Conservation (phyloP, 2,113 vertebrate species). For the Campylorhamphus procurvoides region DNA sequence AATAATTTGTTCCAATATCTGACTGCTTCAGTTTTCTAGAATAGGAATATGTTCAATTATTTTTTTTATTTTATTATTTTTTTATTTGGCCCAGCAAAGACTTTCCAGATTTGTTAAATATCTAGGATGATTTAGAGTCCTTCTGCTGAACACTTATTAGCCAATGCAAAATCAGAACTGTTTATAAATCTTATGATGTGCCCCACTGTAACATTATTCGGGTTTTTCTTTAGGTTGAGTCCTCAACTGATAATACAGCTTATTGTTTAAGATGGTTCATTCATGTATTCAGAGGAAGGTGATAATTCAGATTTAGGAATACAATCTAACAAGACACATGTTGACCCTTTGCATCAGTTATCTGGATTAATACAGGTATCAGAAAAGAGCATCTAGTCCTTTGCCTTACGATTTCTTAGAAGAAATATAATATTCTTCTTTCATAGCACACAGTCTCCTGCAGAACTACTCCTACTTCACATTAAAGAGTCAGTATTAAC, state of each 20-base stretch:
- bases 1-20: neutral
- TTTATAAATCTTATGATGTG: neutral
- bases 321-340: neutral
- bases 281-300: neutral
- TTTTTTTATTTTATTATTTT: neutral
- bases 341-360: neutral
- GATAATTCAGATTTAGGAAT: constrained; percentile 10
- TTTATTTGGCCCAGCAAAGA: neutral
- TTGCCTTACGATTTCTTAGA: neutral
- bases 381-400: neutral
- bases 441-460: neutral
- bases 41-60: neutral
- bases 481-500: neutral
- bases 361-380: neutral
- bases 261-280: neutral
- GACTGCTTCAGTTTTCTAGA: neutral
- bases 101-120: neutral
- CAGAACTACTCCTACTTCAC: neutral
- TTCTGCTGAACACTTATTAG: neutral
- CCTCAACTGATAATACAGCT: neutral
- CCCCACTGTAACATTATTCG: neutral
- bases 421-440: constrained; percentile 1
- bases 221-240: neutral
- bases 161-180: neutral
- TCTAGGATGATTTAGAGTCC: rapidly evolving